Conservation (phyloP, 2,888 invertebrate species). For the Homarus gammarus region DNA sequence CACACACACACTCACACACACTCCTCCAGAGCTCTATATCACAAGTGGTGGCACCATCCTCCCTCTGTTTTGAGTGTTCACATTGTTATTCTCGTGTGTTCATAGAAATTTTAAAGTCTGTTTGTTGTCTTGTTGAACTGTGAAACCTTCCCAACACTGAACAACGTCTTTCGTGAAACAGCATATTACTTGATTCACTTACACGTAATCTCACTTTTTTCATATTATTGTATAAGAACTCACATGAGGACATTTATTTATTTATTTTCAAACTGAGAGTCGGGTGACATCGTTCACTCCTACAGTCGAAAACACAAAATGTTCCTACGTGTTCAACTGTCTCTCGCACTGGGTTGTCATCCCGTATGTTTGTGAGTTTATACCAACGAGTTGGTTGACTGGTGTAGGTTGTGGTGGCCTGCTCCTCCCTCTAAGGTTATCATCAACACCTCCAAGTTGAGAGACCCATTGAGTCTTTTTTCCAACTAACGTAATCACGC, state of each 20-base stretch:
- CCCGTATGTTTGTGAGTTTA: background rate
- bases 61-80: background rate
- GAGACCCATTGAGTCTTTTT: background rate
- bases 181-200: too few relatives aligned
- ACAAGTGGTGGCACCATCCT: background rate
- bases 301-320: background rate
- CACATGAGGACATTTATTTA: background rate
- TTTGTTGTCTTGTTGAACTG: background rate
- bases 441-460: background rate
- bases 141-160: background rate
- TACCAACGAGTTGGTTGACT: background rate
- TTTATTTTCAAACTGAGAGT: background rate
- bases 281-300: background rate
- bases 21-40: background rate
- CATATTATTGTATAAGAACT: background rate
- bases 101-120: background rate
- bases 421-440: background rate
- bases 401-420: background rate
- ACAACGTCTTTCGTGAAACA: background rate
- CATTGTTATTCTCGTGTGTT: background rate
- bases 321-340: background rate
- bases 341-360: background rate
- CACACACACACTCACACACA: background rate
- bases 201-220: background rate
- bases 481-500: slow-evolving; percentile 2